These are phyloP conservation scores for Drosophila equinoxialis DNA, from an alignment of 1,140 invertebrate species.

Conservation along the genomic window DNA sequence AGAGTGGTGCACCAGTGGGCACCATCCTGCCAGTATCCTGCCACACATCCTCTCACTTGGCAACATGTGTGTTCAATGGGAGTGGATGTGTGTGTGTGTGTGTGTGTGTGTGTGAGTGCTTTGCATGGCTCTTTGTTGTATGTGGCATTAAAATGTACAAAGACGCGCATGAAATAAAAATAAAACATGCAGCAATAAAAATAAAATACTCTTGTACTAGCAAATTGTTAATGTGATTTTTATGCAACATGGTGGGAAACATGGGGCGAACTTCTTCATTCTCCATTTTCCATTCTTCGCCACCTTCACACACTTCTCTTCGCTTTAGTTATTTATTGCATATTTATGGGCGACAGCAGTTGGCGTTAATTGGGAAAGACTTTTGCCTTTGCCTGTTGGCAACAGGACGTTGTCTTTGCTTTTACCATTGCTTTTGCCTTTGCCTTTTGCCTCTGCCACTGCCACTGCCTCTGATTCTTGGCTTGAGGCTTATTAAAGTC, in stretches of 20 bases:
- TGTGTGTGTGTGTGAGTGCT: conserved; percentile 27
- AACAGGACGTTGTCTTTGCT: conserved; percentile 14
- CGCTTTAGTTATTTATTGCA: conserved; percentile 55
- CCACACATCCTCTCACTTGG: conserved; percentile 36
- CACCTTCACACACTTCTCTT: conserved; percentile 15
- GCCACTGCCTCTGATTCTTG: conserved; percentile 5
- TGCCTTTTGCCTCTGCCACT: not conserved
- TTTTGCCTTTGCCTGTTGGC: conserved; percentile 25
- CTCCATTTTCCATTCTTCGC: not conserved
- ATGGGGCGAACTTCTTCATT: not conserved
- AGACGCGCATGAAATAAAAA: conserved; percentile 79
- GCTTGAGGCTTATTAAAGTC: conserved; percentile 39
- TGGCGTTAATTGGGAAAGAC: conserved; percentile 68
- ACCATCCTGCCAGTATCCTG: conserved; percentile 32
- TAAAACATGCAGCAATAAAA: conserved; percentile 80
- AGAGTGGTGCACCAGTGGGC: conserved; percentile 41
- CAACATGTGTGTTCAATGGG: conserved; percentile 67
- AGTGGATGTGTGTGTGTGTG: conserved; percentile 21
- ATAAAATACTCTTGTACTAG: conserved; percentile 80
- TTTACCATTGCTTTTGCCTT: not conserved
- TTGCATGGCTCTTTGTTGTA: conserved; percentile 41
- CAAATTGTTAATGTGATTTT: conserved; percentile 82
- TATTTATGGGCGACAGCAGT: conserved; percentile 66
- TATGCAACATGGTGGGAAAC: conserved; percentile 58
- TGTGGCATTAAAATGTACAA: conserved; percentile 59